A percentile compares a stretch with the other conserved stretches of the same genome.
Conservation (phyloP, 2,797 vertebrate genomes). For the Aplochiton taeniatus region DNA sequence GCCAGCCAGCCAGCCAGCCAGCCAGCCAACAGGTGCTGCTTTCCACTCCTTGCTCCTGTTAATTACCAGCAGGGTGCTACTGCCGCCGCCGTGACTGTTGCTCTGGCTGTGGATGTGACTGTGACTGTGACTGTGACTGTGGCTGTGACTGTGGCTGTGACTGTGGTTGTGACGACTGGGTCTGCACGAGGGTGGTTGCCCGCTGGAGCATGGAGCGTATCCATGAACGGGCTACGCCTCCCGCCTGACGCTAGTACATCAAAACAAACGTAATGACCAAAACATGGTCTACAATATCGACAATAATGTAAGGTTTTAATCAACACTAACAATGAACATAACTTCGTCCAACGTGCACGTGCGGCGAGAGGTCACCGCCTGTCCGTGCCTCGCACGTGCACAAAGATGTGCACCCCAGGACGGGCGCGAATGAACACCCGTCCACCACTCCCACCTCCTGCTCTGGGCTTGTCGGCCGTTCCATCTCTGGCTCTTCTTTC, state of each 20-base stretch:
- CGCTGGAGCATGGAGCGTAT: slow-evolving; percentile 70
- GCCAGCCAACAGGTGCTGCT: slow-evolving; percentile 73
- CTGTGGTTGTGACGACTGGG: too few relatives aligned
- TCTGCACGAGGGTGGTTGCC: slow-evolving; percentile 70
- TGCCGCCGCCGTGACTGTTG: slow-evolving; percentile 10
- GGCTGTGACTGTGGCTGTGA: too few relatives aligned
- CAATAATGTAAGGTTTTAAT: too few relatives aligned
- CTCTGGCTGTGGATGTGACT: too few relatives aligned
- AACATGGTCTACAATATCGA: too few relatives aligned
- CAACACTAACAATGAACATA: too few relatives aligned
- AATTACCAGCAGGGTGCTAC: slow-evolving; percentile 71
- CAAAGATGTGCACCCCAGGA: neutral
- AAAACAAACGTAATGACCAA: slow-evolving; percentile 16
- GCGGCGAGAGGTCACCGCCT: too few relatives aligned
- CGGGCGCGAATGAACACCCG: too few relatives aligned
- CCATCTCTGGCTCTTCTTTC: slow-evolving; percentile 20
- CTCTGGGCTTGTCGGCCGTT: neutral
- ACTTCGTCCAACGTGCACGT: too few relatives aligned
- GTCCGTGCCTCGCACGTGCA: neutral
- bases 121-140: too few relatives aligned
- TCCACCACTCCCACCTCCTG: too few relatives aligned
- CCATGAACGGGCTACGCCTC: slow-evolving; percentile 59
- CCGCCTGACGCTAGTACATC: slow-evolving; percentile 16
- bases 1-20: slow-evolving; percentile 48
- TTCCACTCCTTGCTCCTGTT: slow-evolving; percentile 76